These are phyloP conservation scores for Stegostoma tigrinum DNA, from an alignment of 2,113 vertebrate species.

Conservation along the genomic window DNA sequence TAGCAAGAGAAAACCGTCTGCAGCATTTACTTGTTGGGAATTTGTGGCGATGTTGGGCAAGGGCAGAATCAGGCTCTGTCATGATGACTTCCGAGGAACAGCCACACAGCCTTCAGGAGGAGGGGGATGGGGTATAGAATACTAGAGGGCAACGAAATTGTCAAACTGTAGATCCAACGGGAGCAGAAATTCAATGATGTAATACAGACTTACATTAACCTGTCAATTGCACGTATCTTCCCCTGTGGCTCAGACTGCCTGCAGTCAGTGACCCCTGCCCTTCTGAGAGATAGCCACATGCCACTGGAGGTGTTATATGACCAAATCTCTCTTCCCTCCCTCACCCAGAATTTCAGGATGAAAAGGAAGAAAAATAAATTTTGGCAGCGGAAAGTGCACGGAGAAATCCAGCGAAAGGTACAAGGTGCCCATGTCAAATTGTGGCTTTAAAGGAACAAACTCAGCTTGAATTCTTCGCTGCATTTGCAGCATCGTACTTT, in stretches of 20 bases:
- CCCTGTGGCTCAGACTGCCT: too few species aligned
- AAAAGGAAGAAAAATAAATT: neutral
- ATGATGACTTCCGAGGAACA: neutral
- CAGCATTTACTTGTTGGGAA: neutral
- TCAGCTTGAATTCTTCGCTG: neutral
- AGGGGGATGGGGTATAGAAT: too few species aligned
- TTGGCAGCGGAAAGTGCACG: neutral
- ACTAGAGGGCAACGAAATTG: neutral
- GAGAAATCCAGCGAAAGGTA: neutral
- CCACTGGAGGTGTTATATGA: neutral
- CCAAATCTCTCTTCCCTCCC: neutral
- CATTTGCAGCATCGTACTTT: constrained; percentile 40
- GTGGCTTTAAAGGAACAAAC: neutral
- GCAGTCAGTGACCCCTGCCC: too few species aligned
- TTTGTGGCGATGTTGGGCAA: neutral
- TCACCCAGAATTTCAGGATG: neutral
- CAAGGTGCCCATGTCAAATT: neutral
- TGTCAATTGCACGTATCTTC: too few species aligned
- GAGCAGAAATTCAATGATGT: too few species aligned
- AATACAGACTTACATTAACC: too few species aligned
- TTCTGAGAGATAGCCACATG: neutral
- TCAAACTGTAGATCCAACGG: neutral
- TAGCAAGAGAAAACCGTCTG: neutral
- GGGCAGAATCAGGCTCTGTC: neutral
- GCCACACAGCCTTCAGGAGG: neutral